Evolutionary conservation across 2,797 vertebrate genomes (phyloP), one percentile per base, ranked within the genome.

Genomic region (Danio choprae): DNA sequence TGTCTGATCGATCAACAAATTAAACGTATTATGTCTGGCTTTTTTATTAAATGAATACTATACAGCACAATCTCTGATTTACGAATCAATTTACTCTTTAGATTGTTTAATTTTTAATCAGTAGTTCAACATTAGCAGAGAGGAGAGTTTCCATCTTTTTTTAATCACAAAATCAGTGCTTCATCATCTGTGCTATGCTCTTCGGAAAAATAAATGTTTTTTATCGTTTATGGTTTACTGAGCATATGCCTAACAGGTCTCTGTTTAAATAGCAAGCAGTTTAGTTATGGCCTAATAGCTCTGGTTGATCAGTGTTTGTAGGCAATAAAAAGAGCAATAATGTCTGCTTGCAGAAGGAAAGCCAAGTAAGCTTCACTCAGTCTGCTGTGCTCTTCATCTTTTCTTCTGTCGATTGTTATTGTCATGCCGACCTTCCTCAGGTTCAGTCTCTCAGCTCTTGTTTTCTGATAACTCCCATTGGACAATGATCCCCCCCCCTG

Each of bases 381-480:
- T 22, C 62, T 65, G 5, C 9, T 22, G n/a, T 46, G 20, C 41
- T 73, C 41, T 59, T 59, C 22, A 15, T 56, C 38, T 22, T 55
- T 15, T 7, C 51, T 56, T 18, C 18, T n/a, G 20, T 36, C 5
- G 16, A 46, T 29, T 56, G 40, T 43, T 36, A 43, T 55, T 2
- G 0, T 50, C 73, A 8, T 65, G 38, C 41, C 10, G 4, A 65
- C 50, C 20, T 67, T 65, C 48, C 20, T 44, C 40, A 6, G 48
- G 50, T 77, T 43, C 62, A 55, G 48, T 55, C 60, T 36, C 59
- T 75, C 46, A 53, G 59, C 36, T 51, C 10, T 41, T 53, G 50
- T 60, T 51, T 38, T 50, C 44, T 62, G 29, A 36, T 4, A 50
- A 55, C 50, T 77, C 51, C 20, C 74, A 55, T 55, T 29, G 62